phyloP scores from a whole-genome alignment of 2,113 vertebrate species.

The Gopherus flavomarginatus region DNA sequence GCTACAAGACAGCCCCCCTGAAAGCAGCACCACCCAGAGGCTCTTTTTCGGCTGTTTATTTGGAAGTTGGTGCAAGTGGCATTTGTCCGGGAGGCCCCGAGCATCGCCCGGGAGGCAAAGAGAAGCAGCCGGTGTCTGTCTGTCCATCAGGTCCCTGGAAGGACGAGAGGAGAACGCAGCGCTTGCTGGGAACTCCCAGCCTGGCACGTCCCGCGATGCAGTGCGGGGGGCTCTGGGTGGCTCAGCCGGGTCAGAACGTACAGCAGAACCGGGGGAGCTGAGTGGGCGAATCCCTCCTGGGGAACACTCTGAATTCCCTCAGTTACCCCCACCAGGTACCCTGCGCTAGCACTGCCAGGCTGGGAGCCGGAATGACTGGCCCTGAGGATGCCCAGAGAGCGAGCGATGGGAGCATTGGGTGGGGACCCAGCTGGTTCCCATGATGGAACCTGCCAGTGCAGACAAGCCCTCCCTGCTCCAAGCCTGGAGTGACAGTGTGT shows the following conservation, averaged over 20 bases:
- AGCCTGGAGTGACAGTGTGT: too few species aligned
- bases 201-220: neutral
- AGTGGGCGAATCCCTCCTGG: neutral
- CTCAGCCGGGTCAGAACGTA: neutral
- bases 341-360: neutral
- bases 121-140: neutral
- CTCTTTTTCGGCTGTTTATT: neutral
- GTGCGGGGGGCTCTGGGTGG: neutral
- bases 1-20: neutral
- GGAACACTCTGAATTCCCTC: fast-evolving
- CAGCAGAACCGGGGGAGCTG: neutral
- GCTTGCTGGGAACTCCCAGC: neutral
- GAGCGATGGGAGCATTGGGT: fast-evolving
- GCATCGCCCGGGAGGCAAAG: neutral
- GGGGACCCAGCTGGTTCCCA: neutral
- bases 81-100: neutral
- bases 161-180: neutral
- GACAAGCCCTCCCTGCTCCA: neutral
- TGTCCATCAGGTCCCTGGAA: neutral
- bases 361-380: too few species aligned
- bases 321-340: neutral
- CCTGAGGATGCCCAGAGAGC: neutral
- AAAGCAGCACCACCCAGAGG: neutral
- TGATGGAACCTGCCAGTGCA: too few species aligned
- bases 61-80: neutral